Conservation (phyloP, 2,888 invertebrate species). For the Cephus runcator region DNA sequence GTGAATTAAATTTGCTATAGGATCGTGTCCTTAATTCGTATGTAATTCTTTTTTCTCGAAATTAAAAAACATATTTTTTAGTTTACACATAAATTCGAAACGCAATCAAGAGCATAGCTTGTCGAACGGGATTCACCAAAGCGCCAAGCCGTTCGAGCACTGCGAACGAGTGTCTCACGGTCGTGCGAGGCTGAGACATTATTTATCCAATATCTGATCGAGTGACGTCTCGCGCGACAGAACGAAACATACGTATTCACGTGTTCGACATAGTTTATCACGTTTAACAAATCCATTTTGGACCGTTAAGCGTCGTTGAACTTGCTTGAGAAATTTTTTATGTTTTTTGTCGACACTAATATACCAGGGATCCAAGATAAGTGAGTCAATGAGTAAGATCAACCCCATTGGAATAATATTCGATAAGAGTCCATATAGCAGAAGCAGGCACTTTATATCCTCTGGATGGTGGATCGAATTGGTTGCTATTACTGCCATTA, state of each 20-base stretch:
- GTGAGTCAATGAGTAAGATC: not conserved
- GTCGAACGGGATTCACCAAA: not conserved
- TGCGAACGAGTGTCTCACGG: not conserved
- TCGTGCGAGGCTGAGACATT: constrained; percentile 28
- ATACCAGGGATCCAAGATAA: not conserved
- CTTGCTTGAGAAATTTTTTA: not conserved
- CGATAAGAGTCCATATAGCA: too few relatives aligned
- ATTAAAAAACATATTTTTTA: not conserved
- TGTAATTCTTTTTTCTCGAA: not conserved
- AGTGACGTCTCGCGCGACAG: constrained; percentile 36
- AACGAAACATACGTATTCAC: constrained; percentile 43
- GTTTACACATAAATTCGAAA: not conserved
- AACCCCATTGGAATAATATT: not conserved
- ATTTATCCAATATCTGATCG: constrained; percentile 47
- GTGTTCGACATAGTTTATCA: constrained; percentile 54
- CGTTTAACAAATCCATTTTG: constrained; percentile 45
- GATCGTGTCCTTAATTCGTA: not conserved
- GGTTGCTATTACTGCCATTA: too few relatives aligned
- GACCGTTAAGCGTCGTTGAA: not conserved
- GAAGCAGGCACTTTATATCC: too few relatives aligned
- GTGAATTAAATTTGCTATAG: not conserved
- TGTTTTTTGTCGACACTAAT: not conserved
- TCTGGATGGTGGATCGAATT: too few relatives aligned
- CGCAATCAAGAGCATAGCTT: not conserved
- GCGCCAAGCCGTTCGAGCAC: not conserved